Evolutionary conservation across 1,140 invertebrate species (phyloP).

Genomic region (Neodiprion pinetum): DNA sequence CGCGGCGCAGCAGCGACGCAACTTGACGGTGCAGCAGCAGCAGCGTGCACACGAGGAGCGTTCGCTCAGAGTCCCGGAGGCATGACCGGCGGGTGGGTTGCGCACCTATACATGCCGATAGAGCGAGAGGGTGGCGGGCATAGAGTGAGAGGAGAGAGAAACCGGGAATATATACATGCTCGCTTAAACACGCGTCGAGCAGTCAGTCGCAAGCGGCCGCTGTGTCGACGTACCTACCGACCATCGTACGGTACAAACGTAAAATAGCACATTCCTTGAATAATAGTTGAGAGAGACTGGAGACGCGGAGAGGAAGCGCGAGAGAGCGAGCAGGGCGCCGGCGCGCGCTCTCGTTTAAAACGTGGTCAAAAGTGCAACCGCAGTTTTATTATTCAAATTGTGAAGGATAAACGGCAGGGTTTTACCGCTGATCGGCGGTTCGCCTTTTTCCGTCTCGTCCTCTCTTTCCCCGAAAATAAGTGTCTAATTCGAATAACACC

Average conservation of each 20-base stretch:
- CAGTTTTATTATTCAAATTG: neutral
- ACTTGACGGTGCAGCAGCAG: too few species aligned
- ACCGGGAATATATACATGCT: constrained; percentile 2
- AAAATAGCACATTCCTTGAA: too few species aligned
- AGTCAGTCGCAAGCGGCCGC: neutral
- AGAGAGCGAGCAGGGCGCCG: too few species aligned
- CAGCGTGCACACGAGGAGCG: neutral
- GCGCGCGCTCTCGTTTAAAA: too few species aligned
- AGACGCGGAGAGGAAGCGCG: too few species aligned
- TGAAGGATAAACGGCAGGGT: neutral
- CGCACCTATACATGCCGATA: neutral
- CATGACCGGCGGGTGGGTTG: too few species aligned
- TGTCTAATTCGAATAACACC: neutral
- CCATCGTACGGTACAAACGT: too few species aligned
- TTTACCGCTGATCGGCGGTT: neutral
- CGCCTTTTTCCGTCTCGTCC: neutral
- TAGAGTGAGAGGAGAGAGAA: neutral
- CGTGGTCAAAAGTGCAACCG: too few species aligned
- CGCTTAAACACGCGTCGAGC: constrained; percentile 1
- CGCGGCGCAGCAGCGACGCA: too few species aligned
- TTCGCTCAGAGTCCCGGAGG: neutral
- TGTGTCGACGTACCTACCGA: neutral
- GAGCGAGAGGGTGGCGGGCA: neutral
- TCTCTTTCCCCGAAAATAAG: too few species aligned
- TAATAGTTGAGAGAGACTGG: too few species aligned